Evolutionary conservation across 2,797 vertebrate species (phyloP).

Genomic region (Geotrypetes seraphini): DNA sequence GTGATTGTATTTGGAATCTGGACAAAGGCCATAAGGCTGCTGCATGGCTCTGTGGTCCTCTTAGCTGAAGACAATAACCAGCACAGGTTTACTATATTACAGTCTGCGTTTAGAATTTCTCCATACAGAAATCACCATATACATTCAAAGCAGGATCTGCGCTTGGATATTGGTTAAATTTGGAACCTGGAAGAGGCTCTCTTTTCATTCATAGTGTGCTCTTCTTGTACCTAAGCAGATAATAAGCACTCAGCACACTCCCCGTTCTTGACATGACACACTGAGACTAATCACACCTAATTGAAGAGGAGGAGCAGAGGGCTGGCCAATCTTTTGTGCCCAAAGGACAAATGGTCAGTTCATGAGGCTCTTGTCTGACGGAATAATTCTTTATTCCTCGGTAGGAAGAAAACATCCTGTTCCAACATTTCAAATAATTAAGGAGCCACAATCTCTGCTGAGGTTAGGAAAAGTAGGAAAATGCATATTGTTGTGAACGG

Average conservation of each 20-base stretch:
- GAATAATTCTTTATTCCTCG: conserved; percentile 64
- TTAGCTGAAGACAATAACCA: conserved; percentile 5
- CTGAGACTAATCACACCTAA: conserved; percentile 99
- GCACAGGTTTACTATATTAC: conserved; percentile 19
- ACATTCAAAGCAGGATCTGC: conserved; percentile 32
- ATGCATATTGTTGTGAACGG: too few species aligned
- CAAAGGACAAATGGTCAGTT: conserved; percentile 99
- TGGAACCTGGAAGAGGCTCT: conserved; percentile 62
- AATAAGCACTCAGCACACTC: conserved; percentile 75
- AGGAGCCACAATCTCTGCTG: too few species aligned
- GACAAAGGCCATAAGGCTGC: too few species aligned
- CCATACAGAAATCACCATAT: conserved; percentile 17
- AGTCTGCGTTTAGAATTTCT: conserved; percentile 26
- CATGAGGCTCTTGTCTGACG: conserved; percentile 95
- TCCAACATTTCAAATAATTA: too few species aligned
- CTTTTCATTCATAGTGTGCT: conserved; percentile 69
- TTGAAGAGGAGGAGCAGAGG: conserved; percentile 97
- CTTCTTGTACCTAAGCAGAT: conserved; percentile 79
- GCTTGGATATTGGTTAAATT: conserved; percentile 54
- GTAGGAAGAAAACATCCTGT: conserved; percentile 40
- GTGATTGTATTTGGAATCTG: too few species aligned
- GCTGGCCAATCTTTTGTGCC: conserved; percentile 94
- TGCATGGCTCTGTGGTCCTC: too few species aligned
- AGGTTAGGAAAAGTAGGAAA: too few species aligned
- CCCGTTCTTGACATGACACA: conserved; percentile 98